Conservation (phyloP, 2,888 invertebrate species). For the Drosophila infuscata region DNA sequence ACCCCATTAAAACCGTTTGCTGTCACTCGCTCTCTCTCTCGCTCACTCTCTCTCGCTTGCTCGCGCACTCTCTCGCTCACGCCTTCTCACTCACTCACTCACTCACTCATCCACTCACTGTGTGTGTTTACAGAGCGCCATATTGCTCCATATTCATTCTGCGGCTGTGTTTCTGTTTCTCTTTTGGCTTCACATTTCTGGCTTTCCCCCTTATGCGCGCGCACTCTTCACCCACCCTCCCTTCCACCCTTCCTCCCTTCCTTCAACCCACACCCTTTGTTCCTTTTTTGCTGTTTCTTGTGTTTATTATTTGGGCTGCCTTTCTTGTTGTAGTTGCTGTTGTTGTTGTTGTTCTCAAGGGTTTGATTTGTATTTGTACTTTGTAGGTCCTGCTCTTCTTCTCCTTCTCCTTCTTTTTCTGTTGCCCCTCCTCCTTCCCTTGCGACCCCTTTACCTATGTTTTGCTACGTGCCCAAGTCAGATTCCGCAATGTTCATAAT, state of each 20-base stretch:
- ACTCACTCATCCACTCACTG: slow-evolving; percentile 31
- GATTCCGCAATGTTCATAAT: slow-evolving; percentile 74
- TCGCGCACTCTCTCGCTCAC: slow-evolving; percentile 25
- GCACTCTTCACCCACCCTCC: slow-evolving; percentile 3
- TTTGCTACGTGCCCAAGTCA: slow-evolving; percentile 73
- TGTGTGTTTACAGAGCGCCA: slow-evolving; percentile 68
- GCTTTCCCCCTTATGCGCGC: slow-evolving; percentile 44
- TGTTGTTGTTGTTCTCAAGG: slow-evolving; percentile 67
- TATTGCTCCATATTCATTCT: slow-evolving; percentile 63
- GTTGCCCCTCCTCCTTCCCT: slow-evolving; percentile 30
- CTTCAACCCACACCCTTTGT: not conserved
- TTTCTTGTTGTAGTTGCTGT: slow-evolving; percentile 32
- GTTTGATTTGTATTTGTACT: slow-evolving; percentile 77
- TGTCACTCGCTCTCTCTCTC: slow-evolving; percentile 4
- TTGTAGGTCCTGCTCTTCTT: slow-evolving; percentile 60
- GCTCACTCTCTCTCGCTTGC: slow-evolving; percentile 12
- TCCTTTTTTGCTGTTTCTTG: slow-evolving; percentile 35
- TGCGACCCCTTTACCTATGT: slow-evolving; percentile 27
- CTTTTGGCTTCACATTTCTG: slow-evolving; percentile 38
- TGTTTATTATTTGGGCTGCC: slow-evolving; percentile 70
- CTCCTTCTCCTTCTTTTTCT: slow-evolving; percentile 43
- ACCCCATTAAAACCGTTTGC: slow-evolving; percentile 9
- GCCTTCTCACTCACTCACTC: slow-evolving; percentile 16
- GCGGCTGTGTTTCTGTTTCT: slow-evolving; percentile 30
- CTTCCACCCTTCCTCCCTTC: not conserved